phyloP scores from a whole-genome alignment of 2,888 invertebrate genomes.

The Epistrophe grossulariae region DNA sequence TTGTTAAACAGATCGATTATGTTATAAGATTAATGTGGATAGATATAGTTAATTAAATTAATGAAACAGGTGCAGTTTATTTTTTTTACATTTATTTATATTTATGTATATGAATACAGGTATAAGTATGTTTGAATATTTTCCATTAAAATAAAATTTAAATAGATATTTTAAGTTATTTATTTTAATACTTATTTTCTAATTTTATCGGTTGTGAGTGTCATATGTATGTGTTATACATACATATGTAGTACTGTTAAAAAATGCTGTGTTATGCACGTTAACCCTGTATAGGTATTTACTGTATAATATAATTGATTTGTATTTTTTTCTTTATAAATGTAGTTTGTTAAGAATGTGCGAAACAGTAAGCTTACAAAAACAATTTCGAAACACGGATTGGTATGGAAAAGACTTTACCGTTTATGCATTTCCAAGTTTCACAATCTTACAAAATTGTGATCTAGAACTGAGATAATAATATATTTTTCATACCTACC shows the following conservation, averaged over 20 bases:
- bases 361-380: slow-evolving; percentile 14
- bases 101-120: neutral
- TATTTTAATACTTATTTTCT: slow-evolving; percentile 22
- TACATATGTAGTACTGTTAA: slow-evolving; percentile 21
- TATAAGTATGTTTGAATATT: neutral
- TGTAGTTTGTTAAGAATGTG: slow-evolving; percentile 12
- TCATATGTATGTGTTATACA: too few species aligned
- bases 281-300: slow-evolving; percentile 59
- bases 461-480: neutral
- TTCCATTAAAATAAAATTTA: neutral
- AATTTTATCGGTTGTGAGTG: slow-evolving; percentile 15
- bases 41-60: neutral
- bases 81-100: slow-evolving; percentile 13
- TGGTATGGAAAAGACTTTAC: neutral
- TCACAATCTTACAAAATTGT: neutral
- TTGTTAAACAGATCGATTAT: slow-evolving; percentile 45
- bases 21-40: slow-evolving; percentile 24
- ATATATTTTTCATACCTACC: neutral
- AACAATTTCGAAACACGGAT: neutral
- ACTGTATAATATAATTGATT: slow-evolving; percentile 54
- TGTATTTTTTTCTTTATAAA: neutral
- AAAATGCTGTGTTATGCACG: slow-evolving; percentile 47
- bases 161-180: slow-evolving; percentile 28
- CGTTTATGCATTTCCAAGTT: neutral
- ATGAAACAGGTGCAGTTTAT: slow-evolving; percentile 55